Evolutionary conservation across 2,888 invertebrate species (phyloP).

Genomic region (Spisula subtruncata): DNA sequence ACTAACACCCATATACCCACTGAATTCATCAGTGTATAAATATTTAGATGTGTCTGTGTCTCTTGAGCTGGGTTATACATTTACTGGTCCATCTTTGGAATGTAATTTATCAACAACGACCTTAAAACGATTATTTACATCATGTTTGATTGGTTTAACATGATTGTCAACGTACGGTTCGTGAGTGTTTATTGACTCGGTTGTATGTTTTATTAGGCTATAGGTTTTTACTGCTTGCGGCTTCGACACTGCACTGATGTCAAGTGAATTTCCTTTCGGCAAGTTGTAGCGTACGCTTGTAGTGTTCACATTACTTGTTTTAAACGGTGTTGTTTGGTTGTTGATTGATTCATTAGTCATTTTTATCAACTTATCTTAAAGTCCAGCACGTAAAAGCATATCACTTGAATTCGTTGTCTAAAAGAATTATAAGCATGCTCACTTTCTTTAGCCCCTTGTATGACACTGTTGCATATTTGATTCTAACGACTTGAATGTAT

Average conservation of each 20-base stretch:
- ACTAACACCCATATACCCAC: background rate
- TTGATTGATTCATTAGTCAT: background rate
- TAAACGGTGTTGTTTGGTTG: no score
- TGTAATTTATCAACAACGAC: constrained; percentile 44
- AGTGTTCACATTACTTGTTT: background rate
- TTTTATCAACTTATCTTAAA: background rate
- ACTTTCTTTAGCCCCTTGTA: no score
- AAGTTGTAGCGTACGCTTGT: background rate
- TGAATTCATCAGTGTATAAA: constrained; percentile 9
- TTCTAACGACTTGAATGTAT: no score
- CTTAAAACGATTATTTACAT: constrained; percentile 41
- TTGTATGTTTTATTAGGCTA: background rate
- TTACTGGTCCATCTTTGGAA: background rate
- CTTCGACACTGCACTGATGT: background rate
- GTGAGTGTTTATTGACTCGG: background rate
- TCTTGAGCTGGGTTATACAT: constrained; percentile 2
- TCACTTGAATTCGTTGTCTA: background rate
- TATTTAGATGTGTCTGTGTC: constrained; percentile 22
- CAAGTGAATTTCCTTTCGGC: background rate
- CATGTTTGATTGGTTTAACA: background rate
- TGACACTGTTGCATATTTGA: no score
- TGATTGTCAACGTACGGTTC: background rate
- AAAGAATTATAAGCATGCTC: no score
- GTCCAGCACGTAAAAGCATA: background rate
- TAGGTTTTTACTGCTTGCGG: background rate